phyloP scores from a whole-genome alignment of 2,888 invertebrate genomes.

The Hydropsyche betteni region DNA sequence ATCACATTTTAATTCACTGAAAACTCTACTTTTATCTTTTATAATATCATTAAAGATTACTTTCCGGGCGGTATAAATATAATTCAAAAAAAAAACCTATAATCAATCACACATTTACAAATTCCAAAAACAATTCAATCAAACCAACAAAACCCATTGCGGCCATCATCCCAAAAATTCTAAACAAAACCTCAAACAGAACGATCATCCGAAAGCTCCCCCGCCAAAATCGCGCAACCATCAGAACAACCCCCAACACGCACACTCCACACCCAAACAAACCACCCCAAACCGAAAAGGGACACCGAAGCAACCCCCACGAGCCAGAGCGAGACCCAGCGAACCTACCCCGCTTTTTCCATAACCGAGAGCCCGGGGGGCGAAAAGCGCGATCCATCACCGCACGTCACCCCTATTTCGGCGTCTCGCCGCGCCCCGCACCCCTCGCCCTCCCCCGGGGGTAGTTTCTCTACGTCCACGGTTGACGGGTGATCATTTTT shows the following conservation, averaged over 20 bases:
- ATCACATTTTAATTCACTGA: too few species aligned
- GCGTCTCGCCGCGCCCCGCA: constrained; percentile 61
- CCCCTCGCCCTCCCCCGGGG: constrained; percentile 65
- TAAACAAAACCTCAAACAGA: too few species aligned
- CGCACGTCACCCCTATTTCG: constrained; percentile 71
- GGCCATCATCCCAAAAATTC: neutral
- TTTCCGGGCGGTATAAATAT: too few species aligned
- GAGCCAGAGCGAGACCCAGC: constrained; percentile 59
- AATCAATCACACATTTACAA: too few species aligned
- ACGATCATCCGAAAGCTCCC: too few species aligned
- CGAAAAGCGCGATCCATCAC: constrained; percentile 72
- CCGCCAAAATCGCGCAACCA: too few species aligned
- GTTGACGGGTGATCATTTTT: constrained; percentile 77
- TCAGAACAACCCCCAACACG: too few species aligned
- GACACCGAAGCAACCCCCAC: constrained; percentile 56
- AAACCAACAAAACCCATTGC: neutral
- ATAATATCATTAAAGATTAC: too few species aligned
- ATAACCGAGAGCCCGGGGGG: constrained; percentile 70
- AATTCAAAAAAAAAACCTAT: too few species aligned
- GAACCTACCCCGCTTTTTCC: constrained; percentile 68
- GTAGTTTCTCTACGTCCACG: constrained; percentile 70
- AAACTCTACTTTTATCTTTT: too few species aligned
- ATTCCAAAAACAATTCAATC: too few species aligned
- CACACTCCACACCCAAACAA: constrained; percentile 43
- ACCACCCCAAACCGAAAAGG: constrained; percentile 43